These are phyloP conservation scores for Drosophila robusta DNA, from an alignment of 2,888 invertebrate species.

Conservation along the genomic window DNA sequence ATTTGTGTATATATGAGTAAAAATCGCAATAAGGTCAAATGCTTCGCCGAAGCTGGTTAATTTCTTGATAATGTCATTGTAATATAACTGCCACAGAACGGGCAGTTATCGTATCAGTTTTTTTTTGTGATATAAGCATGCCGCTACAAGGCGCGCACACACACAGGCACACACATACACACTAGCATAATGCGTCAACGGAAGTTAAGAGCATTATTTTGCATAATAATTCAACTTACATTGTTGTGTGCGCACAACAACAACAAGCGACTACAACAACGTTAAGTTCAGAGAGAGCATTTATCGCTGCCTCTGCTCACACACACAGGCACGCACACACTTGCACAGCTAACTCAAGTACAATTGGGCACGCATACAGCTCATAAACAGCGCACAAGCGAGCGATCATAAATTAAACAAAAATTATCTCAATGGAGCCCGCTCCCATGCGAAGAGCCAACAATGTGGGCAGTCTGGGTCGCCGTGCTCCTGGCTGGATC, in stretches of 20 bases:
- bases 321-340: slow-evolving; percentile 22
- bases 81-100: slow-evolving; percentile 23
- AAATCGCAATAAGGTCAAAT: slow-evolving; percentile 13
- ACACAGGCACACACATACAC: slow-evolving; percentile 13
- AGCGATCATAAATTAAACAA: slow-evolving; percentile 72
- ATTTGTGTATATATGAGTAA: slow-evolving; percentile 12
- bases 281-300: slow-evolving; percentile 64
- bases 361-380: slow-evolving; percentile 71
- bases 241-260: slow-evolving; percentile 44
- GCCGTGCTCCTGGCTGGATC: slow-evolving; percentile 36
- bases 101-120: slow-evolving; percentile 65
- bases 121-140: slow-evolving; percentile 66
- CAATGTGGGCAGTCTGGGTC: slow-evolving; percentile 10
- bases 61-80: slow-evolving; percentile 39
- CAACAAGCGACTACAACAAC: slow-evolving; percentile 34
- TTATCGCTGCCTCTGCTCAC: slow-evolving; percentile 58
- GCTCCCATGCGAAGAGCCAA: not conserved
- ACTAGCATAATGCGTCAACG: slow-evolving; percentile 68
- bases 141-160: slow-evolving; percentile 52
- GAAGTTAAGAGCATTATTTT: slow-evolving; percentile 79
- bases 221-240: slow-evolving; percentile 80
- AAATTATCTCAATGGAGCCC: slow-evolving; percentile 64
- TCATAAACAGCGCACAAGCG: slow-evolving; percentile 58
- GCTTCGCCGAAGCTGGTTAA: slow-evolving; percentile 13
- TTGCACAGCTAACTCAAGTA: slow-evolving; percentile 47